These are phyloP conservation scores for Hafferia zeledoni DNA, from an alignment of 2,797 vertebrate species.

Conservation along the genomic window DNA sequence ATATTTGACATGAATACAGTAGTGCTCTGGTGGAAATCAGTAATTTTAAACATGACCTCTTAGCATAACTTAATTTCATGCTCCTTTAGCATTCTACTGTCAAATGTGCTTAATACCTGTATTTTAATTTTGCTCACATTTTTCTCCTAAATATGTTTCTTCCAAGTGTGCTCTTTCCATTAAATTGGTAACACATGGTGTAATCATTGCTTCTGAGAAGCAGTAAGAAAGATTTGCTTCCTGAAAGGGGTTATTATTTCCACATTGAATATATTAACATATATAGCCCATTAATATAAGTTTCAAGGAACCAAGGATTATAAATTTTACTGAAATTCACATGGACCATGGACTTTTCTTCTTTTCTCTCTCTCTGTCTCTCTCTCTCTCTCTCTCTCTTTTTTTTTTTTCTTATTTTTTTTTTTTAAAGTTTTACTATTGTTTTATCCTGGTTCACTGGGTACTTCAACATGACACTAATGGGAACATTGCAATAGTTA, in stretches of 20 bases:
- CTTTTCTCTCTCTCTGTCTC: no score
- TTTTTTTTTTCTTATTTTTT: background rate
- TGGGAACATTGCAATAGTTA: background rate
- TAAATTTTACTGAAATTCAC: background rate
- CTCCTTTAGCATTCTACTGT: background rate
- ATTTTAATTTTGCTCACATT: constrained; percentile 32
- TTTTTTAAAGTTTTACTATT: background rate
- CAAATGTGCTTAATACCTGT: constrained; percentile 9
- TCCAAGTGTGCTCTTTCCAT: background rate
- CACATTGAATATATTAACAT: background rate
- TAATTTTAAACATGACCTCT: constrained; percentile 36
- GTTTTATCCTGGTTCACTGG: background rate
- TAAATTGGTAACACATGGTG: background rate
- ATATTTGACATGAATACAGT: background rate
- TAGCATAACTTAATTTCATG: constrained; percentile 48
- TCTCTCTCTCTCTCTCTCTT: background rate
- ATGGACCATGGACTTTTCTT: background rate
- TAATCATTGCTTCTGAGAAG: background rate
- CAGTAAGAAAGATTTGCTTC: background rate
- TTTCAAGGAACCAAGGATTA: background rate
- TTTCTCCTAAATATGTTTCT: constrained; percentile 2
- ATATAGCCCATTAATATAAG: background rate
- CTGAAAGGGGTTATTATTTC: background rate
- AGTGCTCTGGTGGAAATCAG: constrained; percentile 1
- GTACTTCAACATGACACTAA: background rate